Conservation (phyloP, 1,140 invertebrate genomes). For the Chrysomallon squamiferum region DNA sequence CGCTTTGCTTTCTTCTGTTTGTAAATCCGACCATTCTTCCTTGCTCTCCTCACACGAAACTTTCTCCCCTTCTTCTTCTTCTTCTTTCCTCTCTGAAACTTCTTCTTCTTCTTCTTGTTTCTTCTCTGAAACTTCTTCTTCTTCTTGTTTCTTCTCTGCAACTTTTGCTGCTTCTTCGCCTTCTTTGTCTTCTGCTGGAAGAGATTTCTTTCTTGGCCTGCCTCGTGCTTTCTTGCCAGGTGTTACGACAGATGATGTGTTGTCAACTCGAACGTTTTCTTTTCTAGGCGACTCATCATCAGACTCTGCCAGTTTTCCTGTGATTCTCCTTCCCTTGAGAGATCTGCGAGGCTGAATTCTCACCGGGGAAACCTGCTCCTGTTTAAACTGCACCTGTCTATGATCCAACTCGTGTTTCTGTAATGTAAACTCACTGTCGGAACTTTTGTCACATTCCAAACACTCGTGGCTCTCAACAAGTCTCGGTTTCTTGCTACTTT, state of each 20-base stretch:
- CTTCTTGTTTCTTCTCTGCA: constrained; percentile 2
- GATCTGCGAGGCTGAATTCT: constrained; percentile 34
- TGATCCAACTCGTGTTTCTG: too few species aligned
- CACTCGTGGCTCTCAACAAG: too few species aligned
- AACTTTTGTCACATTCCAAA: too few species aligned
- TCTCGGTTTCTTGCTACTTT: too few species aligned
- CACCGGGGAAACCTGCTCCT: neutral
- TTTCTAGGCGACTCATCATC: neutral
- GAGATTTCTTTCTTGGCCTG: neutral
- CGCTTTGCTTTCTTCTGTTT: neutral
- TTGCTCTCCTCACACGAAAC: constrained; percentile 12
- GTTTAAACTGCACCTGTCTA: too few species aligned
- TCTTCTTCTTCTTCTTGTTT: constrained; percentile 1
- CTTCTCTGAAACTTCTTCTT: constrained; percentile 5
- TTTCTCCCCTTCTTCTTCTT: constrained; percentile 4
- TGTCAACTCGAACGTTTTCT: neutral
- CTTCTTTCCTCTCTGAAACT: neutral
- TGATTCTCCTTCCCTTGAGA: constrained; percentile 28
- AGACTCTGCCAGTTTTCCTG: constrained; percentile 15
- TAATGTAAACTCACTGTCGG: too few species aligned
- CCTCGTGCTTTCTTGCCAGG: neutral
- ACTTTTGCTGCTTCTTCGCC: neutral
- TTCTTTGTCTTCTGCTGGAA: neutral
- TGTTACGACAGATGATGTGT: neutral
- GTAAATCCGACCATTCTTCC: neutral